These are phyloP conservation scores for Neopipo cinnamomea DNA, from an alignment of 2,113 vertebrate genomes.

Conservation along the genomic window DNA sequence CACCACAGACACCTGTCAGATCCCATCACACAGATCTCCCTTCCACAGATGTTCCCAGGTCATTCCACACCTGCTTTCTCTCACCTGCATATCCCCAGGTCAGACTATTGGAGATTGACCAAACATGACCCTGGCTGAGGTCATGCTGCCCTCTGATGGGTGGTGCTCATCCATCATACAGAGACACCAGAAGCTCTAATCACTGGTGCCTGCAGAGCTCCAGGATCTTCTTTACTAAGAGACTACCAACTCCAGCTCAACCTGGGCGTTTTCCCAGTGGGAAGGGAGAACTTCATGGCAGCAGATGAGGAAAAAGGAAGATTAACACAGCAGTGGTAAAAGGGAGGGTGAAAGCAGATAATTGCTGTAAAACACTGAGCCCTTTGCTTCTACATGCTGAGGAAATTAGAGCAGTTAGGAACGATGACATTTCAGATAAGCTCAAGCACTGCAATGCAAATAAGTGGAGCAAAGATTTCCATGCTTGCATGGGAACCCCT, in stretches of 20 bases:
- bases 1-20: neutral
- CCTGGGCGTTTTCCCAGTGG: neutral
- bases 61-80: neutral
- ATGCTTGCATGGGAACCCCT: neutral
- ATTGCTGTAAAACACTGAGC: neutral
- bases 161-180: neutral
- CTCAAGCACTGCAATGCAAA: neutral
- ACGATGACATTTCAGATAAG: neutral
- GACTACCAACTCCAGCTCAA: neutral
- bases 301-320: neutral
- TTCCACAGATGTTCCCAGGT: neutral
- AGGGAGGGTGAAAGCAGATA: neutral
- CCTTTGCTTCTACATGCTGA: neutral
- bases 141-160: neutral
- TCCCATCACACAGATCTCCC: neutral
- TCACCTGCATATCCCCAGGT: neutral
- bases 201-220: neutral
- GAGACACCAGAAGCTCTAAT: neutral
- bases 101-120: neutral
- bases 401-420: neutral
- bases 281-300: neutral
- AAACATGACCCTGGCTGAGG: neutral
- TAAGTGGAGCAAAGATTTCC: neutral
- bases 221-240: neutral
- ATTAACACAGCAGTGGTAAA: neutral